phyloP scores from a whole-genome alignment of 2,113 vertebrate genomes.

The Eclectus roratus region DNA sequence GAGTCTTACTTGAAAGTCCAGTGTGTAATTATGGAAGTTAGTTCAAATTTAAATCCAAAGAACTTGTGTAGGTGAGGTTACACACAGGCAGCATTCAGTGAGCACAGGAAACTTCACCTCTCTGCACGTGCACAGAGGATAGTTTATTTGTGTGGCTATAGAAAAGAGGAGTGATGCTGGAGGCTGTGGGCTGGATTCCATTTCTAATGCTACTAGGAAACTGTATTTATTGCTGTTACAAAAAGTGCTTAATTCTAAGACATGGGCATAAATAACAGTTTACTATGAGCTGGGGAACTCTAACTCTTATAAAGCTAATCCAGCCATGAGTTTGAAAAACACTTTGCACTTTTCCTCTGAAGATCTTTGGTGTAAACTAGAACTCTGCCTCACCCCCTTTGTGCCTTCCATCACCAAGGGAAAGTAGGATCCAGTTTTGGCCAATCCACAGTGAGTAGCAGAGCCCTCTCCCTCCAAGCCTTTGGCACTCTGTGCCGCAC shows the following conservation, averaged over 20 bases:
- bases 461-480: neutral
- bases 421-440: neutral
- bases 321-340: neutral
- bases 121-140: neutral
- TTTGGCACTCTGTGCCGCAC: rapidly evolving
- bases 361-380: neutral
- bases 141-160: neutral
- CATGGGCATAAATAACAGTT: neutral
- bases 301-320: neutral
- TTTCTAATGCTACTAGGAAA: neutral
- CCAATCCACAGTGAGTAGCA: neutral
- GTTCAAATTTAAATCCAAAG: neutral
- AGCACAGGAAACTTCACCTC: neutral
- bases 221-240: neutral
- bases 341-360: neutral
- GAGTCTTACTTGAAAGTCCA: neutral
- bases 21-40: neutral
- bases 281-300: neutral
- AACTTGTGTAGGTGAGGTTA: neutral
- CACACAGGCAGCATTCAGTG: neutral
- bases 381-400: neutral
- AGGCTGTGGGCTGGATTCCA: neutral
- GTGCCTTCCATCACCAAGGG: rapidly evolving
- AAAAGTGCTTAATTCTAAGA: neutral
- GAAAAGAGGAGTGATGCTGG: neutral